These are phyloP conservation scores for Acanthaster planci DNA, from an alignment of 35 echinoderm and acorn worm species.

Conservation along the genomic window DNA sequence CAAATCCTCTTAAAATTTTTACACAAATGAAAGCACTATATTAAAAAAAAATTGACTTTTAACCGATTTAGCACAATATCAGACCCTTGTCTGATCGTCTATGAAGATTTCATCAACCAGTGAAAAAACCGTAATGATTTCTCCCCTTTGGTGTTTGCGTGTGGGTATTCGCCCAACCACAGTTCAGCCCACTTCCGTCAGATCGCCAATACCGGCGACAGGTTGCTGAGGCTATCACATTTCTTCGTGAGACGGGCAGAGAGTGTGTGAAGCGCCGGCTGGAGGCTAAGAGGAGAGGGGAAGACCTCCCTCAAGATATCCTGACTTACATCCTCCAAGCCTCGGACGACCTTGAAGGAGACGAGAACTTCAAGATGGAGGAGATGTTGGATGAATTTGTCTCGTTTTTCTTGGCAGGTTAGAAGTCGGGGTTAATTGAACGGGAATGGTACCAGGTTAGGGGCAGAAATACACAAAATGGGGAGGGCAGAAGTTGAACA, in stretches of 20 bases:
- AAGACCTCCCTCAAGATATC: conserved; percentile 52
- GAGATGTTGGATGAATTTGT: conserved; percentile 75
- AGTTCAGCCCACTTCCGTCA: background rate
- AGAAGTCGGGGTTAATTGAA: too few species aligned
- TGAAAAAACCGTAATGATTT: background rate
- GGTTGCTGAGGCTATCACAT: conserved; percentile 7
- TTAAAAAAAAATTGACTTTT: too few species aligned
- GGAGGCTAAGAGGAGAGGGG: conserved; percentile 31
- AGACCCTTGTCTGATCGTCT: too few species aligned
- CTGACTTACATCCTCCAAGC: conserved; percentile 55
- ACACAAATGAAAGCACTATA: too few species aligned
- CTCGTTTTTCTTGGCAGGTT: conserved; percentile 70
- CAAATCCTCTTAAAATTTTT: too few species aligned
- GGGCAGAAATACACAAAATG: too few species aligned
- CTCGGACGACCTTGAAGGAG: conserved; percentile 19
- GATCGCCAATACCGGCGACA: conserved; percentile 35
- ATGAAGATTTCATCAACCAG: background rate
- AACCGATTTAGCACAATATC: too few species aligned
- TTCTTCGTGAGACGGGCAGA: conserved; percentile 42
- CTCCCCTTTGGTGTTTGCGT: too few species aligned
- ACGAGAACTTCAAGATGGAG: conserved; percentile 35
- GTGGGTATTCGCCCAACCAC: background rate
- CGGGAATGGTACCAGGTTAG: too few species aligned
- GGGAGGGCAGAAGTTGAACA: too few species aligned
- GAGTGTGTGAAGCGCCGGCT: conserved; percentile 36